Base-by-base conservation (phyloP, 2,113 vertebrate genomes). In the Phylloscopus whistleri region DNA sequence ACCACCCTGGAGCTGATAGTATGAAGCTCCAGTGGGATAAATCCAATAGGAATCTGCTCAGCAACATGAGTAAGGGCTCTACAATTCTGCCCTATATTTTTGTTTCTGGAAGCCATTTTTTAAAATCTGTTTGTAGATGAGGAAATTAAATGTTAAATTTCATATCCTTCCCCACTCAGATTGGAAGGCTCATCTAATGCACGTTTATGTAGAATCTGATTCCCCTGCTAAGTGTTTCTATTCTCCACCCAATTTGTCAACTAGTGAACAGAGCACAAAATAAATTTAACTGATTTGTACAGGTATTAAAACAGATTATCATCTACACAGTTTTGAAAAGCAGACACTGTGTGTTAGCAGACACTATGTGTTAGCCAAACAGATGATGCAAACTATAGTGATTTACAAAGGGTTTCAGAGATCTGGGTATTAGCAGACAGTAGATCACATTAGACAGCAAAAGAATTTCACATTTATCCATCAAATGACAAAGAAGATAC, bases 201-300 rank as follows among this genome's bases (percentile, higher is more conserved):
- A 89, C 1, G 0, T 62, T 94, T 90, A 73, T 63, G 70, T 58
- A 55, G 91, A 91, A 62, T 53, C 81, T 72, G 67, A 83, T 91
- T 89, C n/a, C 53, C 46, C 37, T 62, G 67, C 37, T 89, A 89
- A 91, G 58, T 82, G 55, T 53, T 94, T 79, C 52, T 90, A 73
- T 67, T 94, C 89, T 95, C 70, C 75, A 93, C 51, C 44, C 74
- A 78, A 87, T 94, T 46, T 87, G 95, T 31, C 87, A 86, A 64
- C 53, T 46, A 90, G 72, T 62, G 92, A 94, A 92, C 93, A 88
- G 63, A 62, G 60, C 14, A 64, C 77, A 94, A 92, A 89, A 94
- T 80, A 93, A 88, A 80, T 88, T 70, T 93, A 95, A 93, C 90
- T 95, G 89, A 94, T 95, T 80, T 82, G 70, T 86, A 87, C 90